Conservation (phyloP, 2,113 vertebrate species). For the Oncorhynchus nerka region DNA sequence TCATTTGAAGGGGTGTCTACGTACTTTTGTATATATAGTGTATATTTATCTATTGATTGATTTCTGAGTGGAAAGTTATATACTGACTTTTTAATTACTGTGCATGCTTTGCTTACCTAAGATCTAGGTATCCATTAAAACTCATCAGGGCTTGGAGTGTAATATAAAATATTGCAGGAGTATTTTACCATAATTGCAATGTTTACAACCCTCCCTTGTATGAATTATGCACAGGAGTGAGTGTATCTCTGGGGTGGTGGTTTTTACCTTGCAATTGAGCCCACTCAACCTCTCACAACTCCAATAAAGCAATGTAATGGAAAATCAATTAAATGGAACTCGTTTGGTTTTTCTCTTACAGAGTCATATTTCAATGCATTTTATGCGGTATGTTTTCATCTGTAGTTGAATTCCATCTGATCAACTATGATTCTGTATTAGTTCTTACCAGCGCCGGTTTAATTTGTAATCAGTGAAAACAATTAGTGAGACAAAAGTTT, state of each 20-base stretch:
- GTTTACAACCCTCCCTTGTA: slow-evolving; percentile 17
- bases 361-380: not conserved
- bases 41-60: no score
- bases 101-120: not conserved
- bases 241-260: not conserved
- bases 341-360: slow-evolving; percentile 9
- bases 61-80: no score
- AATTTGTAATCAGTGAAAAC: not conserved
- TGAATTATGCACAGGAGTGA: not conserved
- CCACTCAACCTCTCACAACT: slow-evolving; percentile 38
- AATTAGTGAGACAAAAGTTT: not conserved
- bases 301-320: slow-evolving; percentile 45
- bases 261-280: slow-evolving; percentile 23
- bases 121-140: slow-evolving; percentile 22
- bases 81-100: not conserved
- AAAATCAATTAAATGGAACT: slow-evolving; percentile 46
- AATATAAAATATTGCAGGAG: slow-evolving; percentile 13
- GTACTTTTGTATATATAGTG: no score
- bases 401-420: not conserved
- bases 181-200: slow-evolving; percentile 4
- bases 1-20: no score
- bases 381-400: slow-evolving; percentile 18
- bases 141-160: slow-evolving; percentile 9
- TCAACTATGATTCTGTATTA: slow-evolving; percentile 1
- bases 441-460: not conserved